Evolutionary conservation across 2,888 invertebrate genomes (phyloP).

Genomic region (Drosophila setosimentum): DNA sequence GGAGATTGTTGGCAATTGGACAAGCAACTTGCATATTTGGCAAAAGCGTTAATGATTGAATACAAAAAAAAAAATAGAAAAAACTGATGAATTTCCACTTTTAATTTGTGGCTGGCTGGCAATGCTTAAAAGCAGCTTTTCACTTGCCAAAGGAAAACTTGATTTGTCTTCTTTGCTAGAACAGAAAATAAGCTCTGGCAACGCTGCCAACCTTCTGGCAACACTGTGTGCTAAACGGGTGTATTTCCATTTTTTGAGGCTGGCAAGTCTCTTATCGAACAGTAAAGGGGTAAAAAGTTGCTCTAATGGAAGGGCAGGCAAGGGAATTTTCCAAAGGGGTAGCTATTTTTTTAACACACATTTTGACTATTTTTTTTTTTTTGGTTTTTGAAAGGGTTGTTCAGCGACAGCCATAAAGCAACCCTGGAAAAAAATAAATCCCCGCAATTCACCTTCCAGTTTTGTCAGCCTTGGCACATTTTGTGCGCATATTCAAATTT

Average conservation of each 20-base stretch:
- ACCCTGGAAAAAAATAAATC: constrained; percentile 39
- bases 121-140: neutral
- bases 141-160: neutral
- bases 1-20: constrained; percentile 68
- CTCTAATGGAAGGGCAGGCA: constrained; percentile 1
- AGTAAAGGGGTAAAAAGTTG: constrained; percentile 25
- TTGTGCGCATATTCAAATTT: constrained; percentile 83
- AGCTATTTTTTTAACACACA: constrained; percentile 1
- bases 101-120: constrained; percentile 7
- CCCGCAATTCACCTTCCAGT: constrained; percentile 35
- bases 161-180: neutral
- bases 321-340: constrained; percentile 9
- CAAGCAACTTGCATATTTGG: constrained; percentile 67
- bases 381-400: constrained; percentile 66
- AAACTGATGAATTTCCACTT: constrained; percentile 4
- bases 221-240: constrained; percentile 40
- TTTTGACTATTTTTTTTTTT: neutral
- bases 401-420: constrained; percentile 16
- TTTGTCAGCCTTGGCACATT: constrained; percentile 16
- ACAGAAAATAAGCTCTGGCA: neutral
- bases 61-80: constrained; percentile 3
- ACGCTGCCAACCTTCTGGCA: constrained; percentile 33
- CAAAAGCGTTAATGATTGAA: constrained; percentile 63
- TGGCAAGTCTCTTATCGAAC: constrained; percentile 21
- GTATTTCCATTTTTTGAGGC: neutral